phyloP scores from a whole-genome alignment of 2,113 vertebrate genomes.

The Oenanthe melanoleuca region DNA sequence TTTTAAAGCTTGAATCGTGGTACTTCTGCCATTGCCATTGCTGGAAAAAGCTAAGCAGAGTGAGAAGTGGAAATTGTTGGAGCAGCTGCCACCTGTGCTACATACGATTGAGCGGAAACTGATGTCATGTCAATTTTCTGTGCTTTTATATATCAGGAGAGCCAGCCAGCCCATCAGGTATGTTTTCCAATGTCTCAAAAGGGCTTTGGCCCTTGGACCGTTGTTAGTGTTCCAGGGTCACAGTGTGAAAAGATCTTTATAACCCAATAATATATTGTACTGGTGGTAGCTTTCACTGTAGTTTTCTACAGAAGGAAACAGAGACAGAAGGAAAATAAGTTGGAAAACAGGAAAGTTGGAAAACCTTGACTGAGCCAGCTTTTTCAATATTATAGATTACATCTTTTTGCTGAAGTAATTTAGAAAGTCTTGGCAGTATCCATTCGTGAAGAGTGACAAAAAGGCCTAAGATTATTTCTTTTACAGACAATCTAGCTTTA shows the following conservation, averaged over 20 bases:
- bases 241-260: not conserved
- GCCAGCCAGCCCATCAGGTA: not conserved
- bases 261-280: not conserved
- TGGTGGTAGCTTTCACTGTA: not conserved
- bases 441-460: not conserved
- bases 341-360: not conserved
- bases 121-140: not conserved
- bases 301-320: not conserved
- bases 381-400: not conserved
- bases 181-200: not conserved
- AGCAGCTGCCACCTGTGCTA: conserved; percentile 29
- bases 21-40: not conserved
- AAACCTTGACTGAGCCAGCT: not conserved
- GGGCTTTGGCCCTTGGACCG: too few species aligned
- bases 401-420: not conserved
- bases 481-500: not conserved
- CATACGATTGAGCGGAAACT: not conserved
- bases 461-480: not conserved
- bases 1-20: not conserved
- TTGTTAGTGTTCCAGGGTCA: not conserved
- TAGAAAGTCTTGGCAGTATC: not conserved
- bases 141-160: not conserved
- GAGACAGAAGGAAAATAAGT: not conserved
- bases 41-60: conserved; percentile 35
- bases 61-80: not conserved